These are phyloP conservation scores for Cygnus olor DNA, from an alignment of 2,797 vertebrate species.

Conservation along the genomic window DNA sequence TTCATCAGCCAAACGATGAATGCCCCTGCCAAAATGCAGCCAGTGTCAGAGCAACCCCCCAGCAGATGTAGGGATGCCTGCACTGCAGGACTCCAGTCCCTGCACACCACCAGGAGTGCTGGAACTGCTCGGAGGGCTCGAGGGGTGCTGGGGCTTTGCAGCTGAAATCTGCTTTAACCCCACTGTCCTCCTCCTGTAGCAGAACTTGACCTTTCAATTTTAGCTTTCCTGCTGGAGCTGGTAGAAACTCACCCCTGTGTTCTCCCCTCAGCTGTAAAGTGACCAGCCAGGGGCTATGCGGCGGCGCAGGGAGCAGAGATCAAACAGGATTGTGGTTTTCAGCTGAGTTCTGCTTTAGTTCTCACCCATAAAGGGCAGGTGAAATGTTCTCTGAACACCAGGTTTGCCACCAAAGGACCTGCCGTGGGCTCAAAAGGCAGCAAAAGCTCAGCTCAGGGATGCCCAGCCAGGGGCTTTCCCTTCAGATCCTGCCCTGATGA, in stretches of 20 bases:
- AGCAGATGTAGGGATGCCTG: fast-evolving
- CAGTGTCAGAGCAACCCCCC: not conserved
- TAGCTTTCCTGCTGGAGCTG: not conserved
- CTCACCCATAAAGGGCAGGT: not conserved
- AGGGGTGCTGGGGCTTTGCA: not conserved
- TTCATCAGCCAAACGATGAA: fast-evolving
- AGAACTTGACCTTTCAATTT: not conserved
- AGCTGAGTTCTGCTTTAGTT: not conserved
- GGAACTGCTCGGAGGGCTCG: not conserved
- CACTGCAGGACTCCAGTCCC: not conserved
- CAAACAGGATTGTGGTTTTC: not conserved
- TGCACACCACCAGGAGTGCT: not conserved
- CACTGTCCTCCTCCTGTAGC: fast-evolving
- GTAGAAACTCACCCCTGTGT: not conserved
- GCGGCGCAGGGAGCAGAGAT: not conserved
- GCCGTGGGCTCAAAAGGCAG: not conserved
- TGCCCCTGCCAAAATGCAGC: not conserved
- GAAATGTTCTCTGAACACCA: fast-evolving
- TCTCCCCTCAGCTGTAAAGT: no score
- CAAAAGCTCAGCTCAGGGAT: not conserved
- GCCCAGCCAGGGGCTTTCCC: not conserved
- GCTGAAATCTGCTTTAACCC: no score
- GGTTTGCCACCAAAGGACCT: not conserved
- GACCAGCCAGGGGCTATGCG: fast-evolving
- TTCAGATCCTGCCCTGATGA: not conserved